Evolutionary conservation across 2,888 invertebrate species (phyloP).

Genomic region (Hypolimnas misippus): DNA sequence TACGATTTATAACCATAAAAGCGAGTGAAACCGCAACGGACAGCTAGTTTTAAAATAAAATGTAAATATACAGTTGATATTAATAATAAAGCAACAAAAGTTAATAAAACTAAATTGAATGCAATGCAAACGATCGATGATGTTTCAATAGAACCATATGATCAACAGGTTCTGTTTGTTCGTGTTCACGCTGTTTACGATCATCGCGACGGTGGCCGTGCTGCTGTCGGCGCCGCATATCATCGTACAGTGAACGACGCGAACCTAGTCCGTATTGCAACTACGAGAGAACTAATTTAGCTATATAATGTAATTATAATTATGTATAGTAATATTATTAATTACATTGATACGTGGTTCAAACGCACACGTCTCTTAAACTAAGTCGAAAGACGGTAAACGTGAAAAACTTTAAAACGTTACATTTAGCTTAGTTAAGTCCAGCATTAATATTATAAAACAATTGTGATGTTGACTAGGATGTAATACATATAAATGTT

Average conservation of each 20-base stretch:
- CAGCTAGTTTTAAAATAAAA: too few species aligned
- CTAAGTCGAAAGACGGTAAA: constrained; percentile 74
- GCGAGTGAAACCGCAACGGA: too few species aligned
- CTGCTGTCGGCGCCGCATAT: constrained; percentile 96
- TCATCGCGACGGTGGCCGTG: constrained; percentile 96
- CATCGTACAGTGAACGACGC: constrained; percentile 90
- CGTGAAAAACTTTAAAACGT: constrained; percentile 57
- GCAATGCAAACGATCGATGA: constrained; percentile 18
- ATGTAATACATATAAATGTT: constrained; percentile 74
- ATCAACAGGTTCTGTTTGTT: constrained; percentile 93
- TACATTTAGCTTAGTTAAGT: constrained; percentile 64
- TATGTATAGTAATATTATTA: constrained; percentile 49
- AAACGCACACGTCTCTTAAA: constrained; percentile 78
- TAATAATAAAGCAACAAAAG: neutral
- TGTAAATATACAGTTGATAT: too few species aligned
- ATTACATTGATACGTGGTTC: constrained; percentile 66
- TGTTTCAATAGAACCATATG: constrained; percentile 40
- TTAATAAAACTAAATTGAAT: neutral
- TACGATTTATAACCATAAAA: too few species aligned
- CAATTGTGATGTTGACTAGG: constrained; percentile 81
- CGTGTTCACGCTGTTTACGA: constrained; percentile 96
- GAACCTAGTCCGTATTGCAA: constrained; percentile 44
- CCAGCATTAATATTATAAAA: constrained; percentile 71
- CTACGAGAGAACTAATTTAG: constrained; percentile 78
- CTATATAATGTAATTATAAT: constrained; percentile 56